Evolutionary conservation across 2,888 invertebrate species (phyloP).

Genomic region (Hymenopus coronatus): DNA sequence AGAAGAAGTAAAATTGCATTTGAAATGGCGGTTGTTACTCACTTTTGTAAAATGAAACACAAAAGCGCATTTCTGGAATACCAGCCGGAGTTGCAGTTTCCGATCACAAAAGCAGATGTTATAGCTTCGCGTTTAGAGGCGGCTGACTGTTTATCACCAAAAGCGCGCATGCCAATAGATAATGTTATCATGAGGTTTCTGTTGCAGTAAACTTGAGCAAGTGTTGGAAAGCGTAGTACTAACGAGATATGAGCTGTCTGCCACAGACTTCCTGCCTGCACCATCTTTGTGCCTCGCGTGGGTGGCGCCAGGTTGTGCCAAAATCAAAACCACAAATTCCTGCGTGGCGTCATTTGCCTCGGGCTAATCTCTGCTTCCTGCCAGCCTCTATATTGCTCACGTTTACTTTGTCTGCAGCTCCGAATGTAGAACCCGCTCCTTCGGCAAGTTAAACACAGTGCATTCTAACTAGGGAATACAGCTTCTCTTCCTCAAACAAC

Average conservation of each 20-base stretch:
- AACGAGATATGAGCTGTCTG: neutral
- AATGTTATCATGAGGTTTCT: neutral
- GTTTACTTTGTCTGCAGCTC: neutral
- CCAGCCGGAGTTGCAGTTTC: too few species aligned
- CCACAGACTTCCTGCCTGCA: neutral
- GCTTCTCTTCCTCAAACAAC: neutral
- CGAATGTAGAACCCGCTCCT: neutral
- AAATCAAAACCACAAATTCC: neutral
- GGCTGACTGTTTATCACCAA: neutral
- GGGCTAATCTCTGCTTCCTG: neutral
- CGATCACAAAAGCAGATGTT: too few species aligned
- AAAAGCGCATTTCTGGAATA: too few species aligned
- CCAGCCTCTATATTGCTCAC: neutral
- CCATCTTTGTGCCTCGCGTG: neutral
- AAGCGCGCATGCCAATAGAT: neutral
- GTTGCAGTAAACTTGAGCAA: neutral
- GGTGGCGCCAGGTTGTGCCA: neutral
- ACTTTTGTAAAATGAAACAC: too few species aligned
- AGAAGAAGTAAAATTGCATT: too few species aligned
- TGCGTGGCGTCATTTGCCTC: neutral
- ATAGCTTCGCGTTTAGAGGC: too few species aligned
- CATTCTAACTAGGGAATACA: neutral
- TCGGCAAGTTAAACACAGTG: neutral
- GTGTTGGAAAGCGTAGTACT: neutral
- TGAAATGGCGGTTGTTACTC: too few species aligned